Base-by-base conservation (phyloP, 37 sponge, comb jelly and placozoan genomes). In the Aphrocallistes beatrix region DNA sequence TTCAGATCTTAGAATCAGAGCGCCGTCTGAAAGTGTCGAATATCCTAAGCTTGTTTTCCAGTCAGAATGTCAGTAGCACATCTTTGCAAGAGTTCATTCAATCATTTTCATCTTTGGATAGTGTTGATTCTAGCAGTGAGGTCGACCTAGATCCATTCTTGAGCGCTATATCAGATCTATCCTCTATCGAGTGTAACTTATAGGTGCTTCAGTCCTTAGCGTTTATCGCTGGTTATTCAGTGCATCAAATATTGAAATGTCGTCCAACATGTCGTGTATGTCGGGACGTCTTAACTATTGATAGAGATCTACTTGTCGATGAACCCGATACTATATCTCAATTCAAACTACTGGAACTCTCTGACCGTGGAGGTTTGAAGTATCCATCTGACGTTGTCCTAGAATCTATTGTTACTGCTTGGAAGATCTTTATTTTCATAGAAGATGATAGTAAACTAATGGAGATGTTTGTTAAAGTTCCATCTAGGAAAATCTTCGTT, bases 41-140 rank as follows among this genome's bases (percentile, higher is more conserved):
- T 60, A 60, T 60, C 3, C 17, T 47, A 28, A 60, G 75, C 75
- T 6, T 13, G 34, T 60, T 60, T 60, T 32, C 34, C 75, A 60
- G 75, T 60, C 75, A 60, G 75, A 60, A 21, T 13, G 75, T 60
- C n/a, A 25, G 28, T 60, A 60, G 75, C n/a, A 60, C 75, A 19
- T 60, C 75, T 60, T 60, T 60, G 34, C 75, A 60, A 60, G 25
- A 60, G 8, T 60, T 60, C 75, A 60, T 60, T 60, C 32, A 28
- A 60, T 19, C 75, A 32, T 60, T 60, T 28, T 60, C 75, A 60
- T 60, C 21, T 25, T 3, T 13, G n/a, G 8, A 60, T 19, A 47
- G 17, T 13, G 28, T 6, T 25, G 75, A 60, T 60, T 60, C 75
- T 60, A 13, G 75, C 75, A 60, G n/a, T 60, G 25, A 60, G n/a